Conservation (phyloP, 2,113 vertebrate genomes). For the Trochalopteron elliotii region DNA sequence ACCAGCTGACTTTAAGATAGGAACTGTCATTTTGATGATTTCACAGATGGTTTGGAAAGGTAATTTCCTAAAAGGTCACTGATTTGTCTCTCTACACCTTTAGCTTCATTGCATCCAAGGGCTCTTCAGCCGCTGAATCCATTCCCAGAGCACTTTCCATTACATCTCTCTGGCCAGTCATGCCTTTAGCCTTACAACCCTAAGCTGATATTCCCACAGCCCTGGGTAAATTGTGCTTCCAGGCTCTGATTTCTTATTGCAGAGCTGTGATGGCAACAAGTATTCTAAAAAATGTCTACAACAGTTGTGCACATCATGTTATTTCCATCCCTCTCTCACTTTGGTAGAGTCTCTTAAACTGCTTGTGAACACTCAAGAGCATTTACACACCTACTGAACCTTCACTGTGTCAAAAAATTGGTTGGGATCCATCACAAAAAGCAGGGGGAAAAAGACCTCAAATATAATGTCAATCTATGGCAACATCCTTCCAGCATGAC, state of each 20-base stretch:
- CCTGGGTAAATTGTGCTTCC: not conserved
- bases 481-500: not conserved
- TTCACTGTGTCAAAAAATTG: not conserved
- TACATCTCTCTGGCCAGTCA: not conserved
- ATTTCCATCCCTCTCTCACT: not conserved
- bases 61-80: conserved; percentile 13
- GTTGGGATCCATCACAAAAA: not conserved
- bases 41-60: conserved; percentile 19
- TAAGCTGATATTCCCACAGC: not conserved
- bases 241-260: not conserved
- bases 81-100: not conserved
- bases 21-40: conserved; percentile 11
- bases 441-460: accelerated
- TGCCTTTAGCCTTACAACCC: not conserved
- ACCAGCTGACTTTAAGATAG: not conserved
- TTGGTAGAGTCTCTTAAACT: not conserved
- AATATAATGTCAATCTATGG: not conserved
- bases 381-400: not conserved
- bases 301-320: not conserved
- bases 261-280: not conserved
- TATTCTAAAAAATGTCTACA: not conserved
- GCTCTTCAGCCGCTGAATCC: not conserved
- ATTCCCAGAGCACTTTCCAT: not conserved
- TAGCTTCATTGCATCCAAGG: not conserved
- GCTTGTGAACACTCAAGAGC: not conserved